Conservation (phyloP, 2,888 invertebrate species). For the Tetragonula carbonaria region DNA sequence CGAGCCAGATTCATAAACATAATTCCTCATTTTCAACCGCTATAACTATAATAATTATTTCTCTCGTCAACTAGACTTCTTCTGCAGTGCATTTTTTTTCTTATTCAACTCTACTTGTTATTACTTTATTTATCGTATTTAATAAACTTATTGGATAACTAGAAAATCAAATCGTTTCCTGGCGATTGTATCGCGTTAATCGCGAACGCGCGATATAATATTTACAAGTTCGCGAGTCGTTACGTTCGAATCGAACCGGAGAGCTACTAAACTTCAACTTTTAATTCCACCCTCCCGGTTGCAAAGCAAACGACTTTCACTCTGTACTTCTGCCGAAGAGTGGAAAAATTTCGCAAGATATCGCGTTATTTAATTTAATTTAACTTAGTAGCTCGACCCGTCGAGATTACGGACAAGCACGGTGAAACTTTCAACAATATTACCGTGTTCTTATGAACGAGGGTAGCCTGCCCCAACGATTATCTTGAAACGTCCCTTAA, state of each 20-base stretch:
- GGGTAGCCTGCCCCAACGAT: not conserved
- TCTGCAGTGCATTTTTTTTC: too few relatives aligned
- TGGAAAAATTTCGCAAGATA: constrained; percentile 10
- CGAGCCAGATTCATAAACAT: too few relatives aligned
- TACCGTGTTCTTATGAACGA: constrained; percentile 3
- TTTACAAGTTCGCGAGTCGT: not conserved
- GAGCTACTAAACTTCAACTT: not conserved
- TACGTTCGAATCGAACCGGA: not conserved
- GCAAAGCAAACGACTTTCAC: not conserved
- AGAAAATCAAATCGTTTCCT: too few relatives aligned
- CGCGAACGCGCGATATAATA: not conserved
- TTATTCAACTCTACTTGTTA: too few relatives aligned
- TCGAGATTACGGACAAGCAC: constrained; percentile 18
- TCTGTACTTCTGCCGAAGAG: not conserved
- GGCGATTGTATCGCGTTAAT: too few relatives aligned
- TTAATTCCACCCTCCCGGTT: not conserved
- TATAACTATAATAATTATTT: too few relatives aligned
- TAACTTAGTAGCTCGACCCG: constrained; percentile 16
- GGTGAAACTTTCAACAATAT: constrained; percentile 32
- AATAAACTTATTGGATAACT: too few relatives aligned
- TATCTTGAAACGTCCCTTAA: not conserved
- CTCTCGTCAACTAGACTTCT: too few relatives aligned
- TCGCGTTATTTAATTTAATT: constrained; percentile 36
- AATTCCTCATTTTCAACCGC: too few relatives aligned
- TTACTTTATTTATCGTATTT: too few relatives aligned